phyloP scores from a whole-genome alignment of 1,140 invertebrate species.

The Sogatella furcifera region DNA sequence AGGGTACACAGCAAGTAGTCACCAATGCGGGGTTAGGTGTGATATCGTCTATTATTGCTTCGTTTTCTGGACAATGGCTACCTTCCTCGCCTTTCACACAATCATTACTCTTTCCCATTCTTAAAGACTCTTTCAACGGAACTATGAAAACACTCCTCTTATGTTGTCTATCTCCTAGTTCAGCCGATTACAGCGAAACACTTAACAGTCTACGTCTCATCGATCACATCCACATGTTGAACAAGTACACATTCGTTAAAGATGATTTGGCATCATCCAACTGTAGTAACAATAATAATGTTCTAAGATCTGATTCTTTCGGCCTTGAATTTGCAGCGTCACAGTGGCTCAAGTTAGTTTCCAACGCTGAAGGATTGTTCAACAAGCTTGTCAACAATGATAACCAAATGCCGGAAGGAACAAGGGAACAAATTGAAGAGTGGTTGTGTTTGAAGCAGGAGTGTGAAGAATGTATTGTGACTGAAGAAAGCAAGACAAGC shows the following conservation, averaged over 20 bases:
- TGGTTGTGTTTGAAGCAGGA: conserved; percentile 77
- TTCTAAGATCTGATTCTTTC: conserved; percentile 36
- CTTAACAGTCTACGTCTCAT: neutral
- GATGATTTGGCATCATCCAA: neutral
- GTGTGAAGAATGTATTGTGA: conserved; percentile 64
- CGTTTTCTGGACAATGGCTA: neutral
- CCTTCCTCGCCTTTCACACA: neutral
- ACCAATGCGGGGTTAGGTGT: neutral
- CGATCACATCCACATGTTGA: neutral
- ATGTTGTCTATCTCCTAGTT: neutral
- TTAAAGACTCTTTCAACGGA: conserved; percentile 2
- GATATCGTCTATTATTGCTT: neutral
- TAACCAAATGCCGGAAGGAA: conserved; percentile 49
- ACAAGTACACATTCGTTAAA: neutral
- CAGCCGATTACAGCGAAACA: neutral
- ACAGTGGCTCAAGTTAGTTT: conserved; percentile 69
- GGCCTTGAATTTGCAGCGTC: conserved; percentile 68
- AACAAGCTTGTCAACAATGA: conserved; percentile 43
- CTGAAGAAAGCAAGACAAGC: conserved; percentile 33
- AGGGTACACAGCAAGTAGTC: neutral
- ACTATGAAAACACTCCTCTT: neutral
- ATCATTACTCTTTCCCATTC: neutral
- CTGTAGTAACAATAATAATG: neutral
- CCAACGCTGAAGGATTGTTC: conserved; percentile 72
- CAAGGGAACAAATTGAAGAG: conserved; percentile 68